A percentile compares a stretch with the other conserved stretches of the same genome.
phyloP scores from a whole-genome alignment of 92 coral and sea anemone genomes.

The Epizoanthus illoricatus region DNA sequence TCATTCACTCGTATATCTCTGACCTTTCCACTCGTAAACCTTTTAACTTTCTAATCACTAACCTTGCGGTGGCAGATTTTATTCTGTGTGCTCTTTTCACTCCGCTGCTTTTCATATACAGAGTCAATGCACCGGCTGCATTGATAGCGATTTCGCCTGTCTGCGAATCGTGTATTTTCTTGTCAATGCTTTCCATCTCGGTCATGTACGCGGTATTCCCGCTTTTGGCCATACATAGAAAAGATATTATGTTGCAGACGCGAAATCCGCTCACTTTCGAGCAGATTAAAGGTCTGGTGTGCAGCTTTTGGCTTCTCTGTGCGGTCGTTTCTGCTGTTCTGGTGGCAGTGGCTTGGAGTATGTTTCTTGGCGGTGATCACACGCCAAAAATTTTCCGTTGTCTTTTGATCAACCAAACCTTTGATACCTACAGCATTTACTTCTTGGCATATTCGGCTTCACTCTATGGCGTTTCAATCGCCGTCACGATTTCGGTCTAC shows the following conservation, averaged over 20 bases:
- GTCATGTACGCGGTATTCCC: constrained; percentile 85
- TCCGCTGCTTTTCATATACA: constrained; percentile 81
- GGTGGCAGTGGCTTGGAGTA: constrained; percentile 71
- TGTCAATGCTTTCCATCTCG: constrained; percentile 82
- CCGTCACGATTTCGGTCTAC: constrained; percentile 61
- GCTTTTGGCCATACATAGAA: constrained; percentile 79
- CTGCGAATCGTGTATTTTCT: constrained; percentile 72
- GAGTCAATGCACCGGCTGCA: constrained; percentile 74
- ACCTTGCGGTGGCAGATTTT: constrained; percentile 83
- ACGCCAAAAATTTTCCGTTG: constrained; percentile 90
- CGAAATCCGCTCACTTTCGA: constrained; percentile 68
- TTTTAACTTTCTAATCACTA: constrained; percentile 78
- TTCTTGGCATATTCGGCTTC: constrained; percentile 79
- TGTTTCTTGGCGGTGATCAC: constrained; percentile 55
- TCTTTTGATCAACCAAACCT: constrained; percentile 65
- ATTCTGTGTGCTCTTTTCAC: constrained; percentile 77
- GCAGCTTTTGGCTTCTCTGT: constrained; percentile 71
- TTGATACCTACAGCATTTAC: constrained; percentile 69
- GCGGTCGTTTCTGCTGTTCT: constrained; percentile 56
- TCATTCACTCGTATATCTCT: constrained; percentile 63
- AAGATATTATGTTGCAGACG: constrained; percentile 75
- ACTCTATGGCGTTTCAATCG: constrained; percentile 75
- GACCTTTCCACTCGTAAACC: constrained; percentile 68
- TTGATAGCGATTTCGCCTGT: constrained; percentile 79
- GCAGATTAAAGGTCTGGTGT: constrained; percentile 65